These are phyloP conservation scores for Metellina segmentata DNA, from an alignment of 2,888 invertebrate genomes.

Conservation along the genomic window DNA sequence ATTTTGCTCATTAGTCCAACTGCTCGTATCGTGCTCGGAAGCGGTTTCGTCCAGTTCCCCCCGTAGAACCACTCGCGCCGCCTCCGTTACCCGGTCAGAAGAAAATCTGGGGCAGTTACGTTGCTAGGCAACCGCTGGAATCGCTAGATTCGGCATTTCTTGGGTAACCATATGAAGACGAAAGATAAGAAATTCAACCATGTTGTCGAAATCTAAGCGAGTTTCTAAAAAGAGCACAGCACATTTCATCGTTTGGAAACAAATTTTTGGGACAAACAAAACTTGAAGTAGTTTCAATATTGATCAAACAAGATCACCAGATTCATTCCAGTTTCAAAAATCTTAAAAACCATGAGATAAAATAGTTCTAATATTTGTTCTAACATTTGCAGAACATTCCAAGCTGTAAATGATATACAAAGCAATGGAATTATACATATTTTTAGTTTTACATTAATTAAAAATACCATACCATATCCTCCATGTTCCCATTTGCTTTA, in stretches of 20 bases:
- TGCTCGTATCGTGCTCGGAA: background rate
- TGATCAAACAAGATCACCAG: too few relatives aligned
- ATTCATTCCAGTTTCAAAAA: too few relatives aligned
- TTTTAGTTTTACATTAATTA: too few relatives aligned
- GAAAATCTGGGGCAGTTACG: background rate
- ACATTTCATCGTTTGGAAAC: too few relatives aligned
- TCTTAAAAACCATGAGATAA: too few relatives aligned
- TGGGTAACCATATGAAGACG: background rate
- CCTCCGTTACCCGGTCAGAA: background rate
- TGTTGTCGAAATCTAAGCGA: background rate
- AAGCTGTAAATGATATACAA: background rate
- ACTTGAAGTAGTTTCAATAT: too few relatives aligned
- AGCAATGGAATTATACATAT: too few relatives aligned
- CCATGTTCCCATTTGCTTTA: too few relatives aligned
- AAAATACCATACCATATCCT: too few relatives aligned
- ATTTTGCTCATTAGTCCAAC: background rate
- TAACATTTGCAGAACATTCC: background rate
- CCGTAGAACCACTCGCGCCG: background rate
- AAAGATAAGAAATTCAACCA: background rate
- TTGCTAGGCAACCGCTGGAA: slow-evolving; percentile 21
- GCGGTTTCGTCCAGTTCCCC: slow-evolving; percentile 29
- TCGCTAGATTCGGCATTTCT: background rate
- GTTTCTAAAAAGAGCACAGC: too few relatives aligned
- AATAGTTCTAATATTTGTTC: too few relatives aligned
- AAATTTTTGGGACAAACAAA: too few relatives aligned